Conservation (phyloP, 64 coral and sea anemone genomes). For the Acropora tenuis region DNA sequence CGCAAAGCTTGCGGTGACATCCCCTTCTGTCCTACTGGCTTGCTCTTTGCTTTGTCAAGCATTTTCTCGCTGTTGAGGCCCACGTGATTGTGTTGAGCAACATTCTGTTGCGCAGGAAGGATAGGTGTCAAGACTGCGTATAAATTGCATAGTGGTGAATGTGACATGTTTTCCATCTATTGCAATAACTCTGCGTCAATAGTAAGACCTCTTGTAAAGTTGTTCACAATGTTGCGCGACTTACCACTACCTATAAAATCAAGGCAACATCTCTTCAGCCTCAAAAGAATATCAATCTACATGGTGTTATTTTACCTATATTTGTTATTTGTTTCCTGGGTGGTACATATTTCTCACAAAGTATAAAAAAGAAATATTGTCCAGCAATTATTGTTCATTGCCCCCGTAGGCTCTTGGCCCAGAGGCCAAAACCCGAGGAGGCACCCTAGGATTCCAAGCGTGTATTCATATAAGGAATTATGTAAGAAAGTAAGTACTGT, state of each 20-base stretch:
- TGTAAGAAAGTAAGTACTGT: too few species aligned
- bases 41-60: not conserved
- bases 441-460: too few species aligned
- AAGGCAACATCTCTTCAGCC: not conserved
- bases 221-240: conserved; percentile 51
- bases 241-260: conserved; percentile 45
- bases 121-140: conserved; percentile 25
- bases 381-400: too few species aligned
- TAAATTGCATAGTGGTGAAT: conserved; percentile 15
- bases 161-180: conserved; percentile 20
- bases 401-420: too few species aligned
- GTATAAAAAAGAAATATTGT: too few species aligned
- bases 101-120: not conserved
- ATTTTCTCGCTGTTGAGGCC: not conserved
- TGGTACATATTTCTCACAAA: too few species aligned
- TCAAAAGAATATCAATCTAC: too few species aligned
- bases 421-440: too few species aligned
- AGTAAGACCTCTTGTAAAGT: conserved; percentile 27
- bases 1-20: not conserved
- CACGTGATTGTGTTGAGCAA: not conserved
- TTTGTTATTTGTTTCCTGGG: too few species aligned
- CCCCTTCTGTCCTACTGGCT: not conserved
- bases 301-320: too few species aligned
- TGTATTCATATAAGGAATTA: too few species aligned
- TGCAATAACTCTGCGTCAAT: conserved; percentile 13